Base-by-base conservation (phyloP, 2,888 invertebrate genomes). In the Cerceris rybyensis region DNA sequence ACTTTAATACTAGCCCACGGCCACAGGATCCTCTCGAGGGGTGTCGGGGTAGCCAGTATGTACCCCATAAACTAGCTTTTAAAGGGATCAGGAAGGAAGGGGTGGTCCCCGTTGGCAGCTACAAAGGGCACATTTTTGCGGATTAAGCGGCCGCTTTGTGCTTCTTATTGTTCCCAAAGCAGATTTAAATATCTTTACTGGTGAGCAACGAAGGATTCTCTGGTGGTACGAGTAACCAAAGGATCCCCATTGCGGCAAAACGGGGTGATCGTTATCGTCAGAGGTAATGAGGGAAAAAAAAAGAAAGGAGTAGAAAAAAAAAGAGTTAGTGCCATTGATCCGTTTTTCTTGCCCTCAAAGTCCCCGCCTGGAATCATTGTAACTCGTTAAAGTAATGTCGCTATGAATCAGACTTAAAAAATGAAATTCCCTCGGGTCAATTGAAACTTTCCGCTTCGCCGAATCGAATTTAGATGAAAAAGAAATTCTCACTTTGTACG, bases 91-190 rank as follows among this genome's bases (percentile, higher is more conserved):
- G 70, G 42, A 78, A 54, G 67, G 60, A 68, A 78, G 75, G 82
- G 61, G 67, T 49, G 64, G 49, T 39, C n/a, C 28, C 1, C 39
- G 42, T n/a, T 14, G 16, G 43, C 46, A 39, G 28, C 17, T 43
- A 87, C 82, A 87, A 88, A 84, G 83, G 82, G 82, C 69, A 80
- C 81, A 84, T 89, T 89, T 90, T 86, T 87, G 87, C 83, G 88
- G 89, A 90, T 91, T 88, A 88, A 86, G 79, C 66, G 67, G 55
- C 42, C 77, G 73, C 70, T 77, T 84, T 86, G 80, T 65, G 69
- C 54, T 39, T 54, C 68, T 76, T 80, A 83, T 85, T 86, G 85
- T 84, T 75, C 65, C 57, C 59, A 64, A 78, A 84, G 82, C 80
- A 69, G 77, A 77, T 82, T 73, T 59, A 72, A 78, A 83, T 83